phyloP scores from a whole-genome alignment of 2,797 vertebrate genomes.

The Yasuhikotakia modesta region DNA sequence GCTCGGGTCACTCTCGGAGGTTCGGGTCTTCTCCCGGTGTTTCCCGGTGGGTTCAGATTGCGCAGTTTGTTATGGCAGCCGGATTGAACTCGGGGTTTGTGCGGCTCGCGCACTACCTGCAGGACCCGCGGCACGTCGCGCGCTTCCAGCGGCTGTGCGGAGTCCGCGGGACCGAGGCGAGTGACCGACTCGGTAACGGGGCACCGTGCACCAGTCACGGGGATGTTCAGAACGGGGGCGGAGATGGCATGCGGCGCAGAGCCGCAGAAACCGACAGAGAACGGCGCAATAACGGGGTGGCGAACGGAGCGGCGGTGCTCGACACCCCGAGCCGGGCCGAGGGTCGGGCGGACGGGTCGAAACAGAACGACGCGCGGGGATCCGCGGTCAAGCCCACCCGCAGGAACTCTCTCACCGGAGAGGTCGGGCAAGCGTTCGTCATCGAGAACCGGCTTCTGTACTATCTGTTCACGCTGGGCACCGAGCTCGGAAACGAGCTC shows the following conservation, averaged over 20 bases:
- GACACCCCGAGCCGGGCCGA: neutral
- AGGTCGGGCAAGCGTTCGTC: slow-evolving; percentile 81
- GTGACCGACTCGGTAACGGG: slow-evolving; percentile 13
- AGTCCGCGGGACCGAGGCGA: slow-evolving; percentile 65
- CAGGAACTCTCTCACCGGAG: slow-evolving; percentile 89
- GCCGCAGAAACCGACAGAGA: neutral
- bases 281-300: slow-evolving; percentile 44
- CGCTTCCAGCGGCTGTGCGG: slow-evolving; percentile 89
- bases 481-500: slow-evolving; percentile 94
- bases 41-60: slow-evolving; percentile 51
- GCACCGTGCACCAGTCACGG: slow-evolving; percentile 18
- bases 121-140: slow-evolving; percentile 87
- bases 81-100: slow-evolving; percentile 30
- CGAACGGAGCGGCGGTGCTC: slow-evolving; percentile 61
- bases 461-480: slow-evolving; percentile 90
- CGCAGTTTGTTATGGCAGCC: slow-evolving; percentile 47
- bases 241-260: slow-evolving; percentile 19
- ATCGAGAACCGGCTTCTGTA: slow-evolving; percentile 84
- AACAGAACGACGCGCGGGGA: neutral
- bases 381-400: slow-evolving; percentile 76
- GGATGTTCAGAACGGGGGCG: slow-evolving; percentile 56
- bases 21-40: neutral
- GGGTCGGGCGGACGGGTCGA: neutral
- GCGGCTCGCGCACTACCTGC: slow-evolving; percentile 70
- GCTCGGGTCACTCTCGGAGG: neutral